Percentiles rank a stretch among this genome's conserved stretches.
Evolutionary conservation across 2,888 invertebrate genomes (phyloP).

Genomic region (Rhabditoides inermis): DNA sequence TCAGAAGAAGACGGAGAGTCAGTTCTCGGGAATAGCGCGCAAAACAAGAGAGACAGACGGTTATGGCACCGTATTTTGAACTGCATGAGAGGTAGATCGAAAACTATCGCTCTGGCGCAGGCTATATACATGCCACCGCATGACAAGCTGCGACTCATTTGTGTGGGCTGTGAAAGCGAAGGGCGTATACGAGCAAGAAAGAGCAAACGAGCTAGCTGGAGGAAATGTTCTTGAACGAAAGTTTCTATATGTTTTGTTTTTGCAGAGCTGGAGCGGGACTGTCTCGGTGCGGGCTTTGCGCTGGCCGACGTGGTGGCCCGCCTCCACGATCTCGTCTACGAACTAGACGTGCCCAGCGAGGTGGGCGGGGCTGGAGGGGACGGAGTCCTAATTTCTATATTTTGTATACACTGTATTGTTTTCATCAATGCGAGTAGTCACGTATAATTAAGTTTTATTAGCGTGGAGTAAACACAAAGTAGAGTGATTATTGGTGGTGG

Average conservation of each 20-base stretch:
- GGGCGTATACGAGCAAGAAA: not conserved
- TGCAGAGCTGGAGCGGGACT: slow-evolving; percentile 65
- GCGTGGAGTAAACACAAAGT: too few relatives aligned
- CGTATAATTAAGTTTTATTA: too few relatives aligned
- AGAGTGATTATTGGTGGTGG: not conserved
- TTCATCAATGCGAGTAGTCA: too few relatives aligned
- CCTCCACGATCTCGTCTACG: slow-evolving; percentile 68
- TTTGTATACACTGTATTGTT: not conserved
- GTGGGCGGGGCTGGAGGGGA: slow-evolving; percentile 59
- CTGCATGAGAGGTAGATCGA: too few relatives aligned
- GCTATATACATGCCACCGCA: too few relatives aligned
- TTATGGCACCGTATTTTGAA: too few relatives aligned
- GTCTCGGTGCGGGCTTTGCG: slow-evolving; percentile 80
- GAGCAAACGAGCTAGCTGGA: not conserved
- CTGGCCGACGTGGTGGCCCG: slow-evolving; percentile 85
- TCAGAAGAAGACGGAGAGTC: too few relatives aligned
- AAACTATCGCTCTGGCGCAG: too few relatives aligned
- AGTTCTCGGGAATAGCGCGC: too few relatives aligned
- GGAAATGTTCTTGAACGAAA: not conserved
- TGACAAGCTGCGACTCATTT: not conserved
- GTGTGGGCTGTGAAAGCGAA: not conserved
- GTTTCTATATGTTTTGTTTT: slow-evolving; percentile 29
- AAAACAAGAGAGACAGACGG: too few relatives aligned
- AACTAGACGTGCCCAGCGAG: slow-evolving; percentile 61
- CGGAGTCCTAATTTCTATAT: not conserved